Base-by-base conservation (phyloP, 2,888 invertebrate species). In the Endotricha flammealis region DNA sequence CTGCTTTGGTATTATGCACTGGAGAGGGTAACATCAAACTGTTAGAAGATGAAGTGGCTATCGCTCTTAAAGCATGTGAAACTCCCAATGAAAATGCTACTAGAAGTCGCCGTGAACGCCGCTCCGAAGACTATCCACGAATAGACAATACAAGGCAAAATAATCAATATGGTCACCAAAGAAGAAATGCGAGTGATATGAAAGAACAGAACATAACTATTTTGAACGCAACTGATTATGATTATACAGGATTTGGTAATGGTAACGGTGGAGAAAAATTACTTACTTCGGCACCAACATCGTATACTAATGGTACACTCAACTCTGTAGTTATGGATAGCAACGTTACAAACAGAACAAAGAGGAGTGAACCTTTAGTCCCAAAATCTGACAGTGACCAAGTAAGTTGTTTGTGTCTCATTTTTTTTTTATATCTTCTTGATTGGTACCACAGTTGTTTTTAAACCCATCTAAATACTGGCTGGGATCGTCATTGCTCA, bases 21-120 rank as follows among this genome's bases (percentile, higher is more conserved):
- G 72, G 78, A 3, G 78, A 82, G 22, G 82, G 82, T 1, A 87
- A 87, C 47, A 76, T 85, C 22, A 70, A 67, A 17, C 46, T 87
- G n/a, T 47, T 87, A 10, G 74, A 81, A 56, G 72, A 81, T 36
- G 85, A 87, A 47, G 63, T 87, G 11, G 64, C 68, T 1, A 46
- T 46, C 1, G 86, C 85, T n/a, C 46, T 87, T 25, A 67, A 65
- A 36, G 44, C 63, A 8, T 87, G 87, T 42, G 37, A 49, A 0
- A 43, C 46, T 8, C 54, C 50, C 12, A 43, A 48, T 4, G 50
- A 56, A 8, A 40, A 41, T 4, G 38, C 17, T 25, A 39, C 32
- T 8, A 33, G 41, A 11, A 59, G 53, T 34, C 61, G 49, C 29
- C 55, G 72, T 3, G 55, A 55, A 36, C 56, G 57, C 12, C 53